Evolutionary conservation across 2,888 invertebrate genomes (phyloP).

Genomic region (Volucella zonaria): DNA sequence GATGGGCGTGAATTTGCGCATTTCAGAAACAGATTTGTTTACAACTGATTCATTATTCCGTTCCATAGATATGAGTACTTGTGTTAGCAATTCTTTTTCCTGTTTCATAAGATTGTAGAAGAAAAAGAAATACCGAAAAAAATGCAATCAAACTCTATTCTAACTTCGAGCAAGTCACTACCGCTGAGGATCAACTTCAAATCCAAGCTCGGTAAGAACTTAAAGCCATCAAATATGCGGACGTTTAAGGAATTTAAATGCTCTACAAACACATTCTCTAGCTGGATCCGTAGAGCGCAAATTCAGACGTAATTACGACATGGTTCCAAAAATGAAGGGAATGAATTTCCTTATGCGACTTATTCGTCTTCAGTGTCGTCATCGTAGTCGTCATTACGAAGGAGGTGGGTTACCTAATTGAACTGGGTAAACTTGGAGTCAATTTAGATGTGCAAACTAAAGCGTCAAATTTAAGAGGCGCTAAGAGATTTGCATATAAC

Average conservation of each 20-base stretch:
- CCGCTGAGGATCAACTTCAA: background rate
- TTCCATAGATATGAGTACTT: no score
- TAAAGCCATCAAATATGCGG: constrained; percentile 61
- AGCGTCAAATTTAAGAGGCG: constrained; percentile 72
- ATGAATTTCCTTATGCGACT: background rate
- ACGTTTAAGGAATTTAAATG: constrained; percentile 61
- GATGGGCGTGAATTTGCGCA: no score
- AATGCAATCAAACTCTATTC: no score
- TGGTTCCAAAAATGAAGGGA: constrained; percentile 25
- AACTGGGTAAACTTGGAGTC: constrained; percentile 69
- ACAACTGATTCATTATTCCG: no score
- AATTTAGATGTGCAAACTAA: constrained; percentile 66
- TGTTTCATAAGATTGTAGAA: no score
- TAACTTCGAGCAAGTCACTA: no score
- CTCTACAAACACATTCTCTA: constrained; percentile 44
- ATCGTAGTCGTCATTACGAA: background rate
- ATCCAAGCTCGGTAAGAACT: constrained; percentile 31
- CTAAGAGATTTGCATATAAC: constrained; percentile 67
- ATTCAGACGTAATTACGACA: constrained; percentile 48
- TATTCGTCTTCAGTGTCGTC: background rate
- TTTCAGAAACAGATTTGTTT: no score
- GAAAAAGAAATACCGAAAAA: no score
- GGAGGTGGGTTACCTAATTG: constrained; percentile 63
- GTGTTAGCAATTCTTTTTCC: no score
- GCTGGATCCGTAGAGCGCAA: constrained; percentile 23